Percentiles rank a stretch among this genome's conserved stretches.
Evolutionary conservation across 2,888 invertebrate species (phyloP).

Genomic region (Automeris io): DNA sequence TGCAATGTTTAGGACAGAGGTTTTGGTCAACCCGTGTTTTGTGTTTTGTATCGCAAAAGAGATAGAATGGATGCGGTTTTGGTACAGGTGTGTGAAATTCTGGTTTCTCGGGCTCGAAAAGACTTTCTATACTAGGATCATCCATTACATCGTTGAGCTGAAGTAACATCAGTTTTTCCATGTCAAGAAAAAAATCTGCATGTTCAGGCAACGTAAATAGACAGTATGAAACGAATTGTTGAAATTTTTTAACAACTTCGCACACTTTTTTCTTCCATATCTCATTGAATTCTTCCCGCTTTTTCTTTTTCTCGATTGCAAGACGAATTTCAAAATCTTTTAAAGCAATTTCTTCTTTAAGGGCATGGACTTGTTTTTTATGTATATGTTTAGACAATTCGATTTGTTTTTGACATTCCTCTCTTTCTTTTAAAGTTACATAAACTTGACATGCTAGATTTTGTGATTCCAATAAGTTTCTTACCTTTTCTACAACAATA

Average conservation of each 20-base stretch:
- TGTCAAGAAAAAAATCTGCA: conserved; percentile 61
- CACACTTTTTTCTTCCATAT: conserved; percentile 60
- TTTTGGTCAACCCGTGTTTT: conserved; percentile 39
- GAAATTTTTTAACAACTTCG: conserved; percentile 57
- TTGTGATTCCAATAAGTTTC: conserved; percentile 47
- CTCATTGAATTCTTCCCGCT: conserved; percentile 32
- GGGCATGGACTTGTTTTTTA: conserved; percentile 37
- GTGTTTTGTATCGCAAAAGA: conserved; percentile 50
- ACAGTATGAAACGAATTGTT: conserved; percentile 54
- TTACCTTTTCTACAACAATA: conserved; percentile 47
- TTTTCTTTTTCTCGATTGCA: conserved; percentile 38
- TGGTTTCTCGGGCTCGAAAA: conserved; percentile 38
- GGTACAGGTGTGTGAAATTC: conserved; percentile 36
- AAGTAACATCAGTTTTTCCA: conserved; percentile 61
- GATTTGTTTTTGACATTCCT: conserved; percentile 42
- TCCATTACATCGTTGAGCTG: conserved; percentile 49
- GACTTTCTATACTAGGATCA: conserved; percentile 40
- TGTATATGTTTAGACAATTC: conserved; percentile 36
- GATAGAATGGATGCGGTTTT: conserved; percentile 48
- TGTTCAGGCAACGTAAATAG: conserved; percentile 53
- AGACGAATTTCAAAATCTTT: conserved; percentile 45
- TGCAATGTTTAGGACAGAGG: conserved; percentile 49
- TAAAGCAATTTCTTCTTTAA: conserved; percentile 34
- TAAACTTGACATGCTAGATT: conserved; percentile 65
- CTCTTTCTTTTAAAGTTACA: conserved; percentile 59